Evolutionary conservation across 2,888 invertebrate species (phyloP).

Genomic region (Chaetoderma sp.): DNA sequence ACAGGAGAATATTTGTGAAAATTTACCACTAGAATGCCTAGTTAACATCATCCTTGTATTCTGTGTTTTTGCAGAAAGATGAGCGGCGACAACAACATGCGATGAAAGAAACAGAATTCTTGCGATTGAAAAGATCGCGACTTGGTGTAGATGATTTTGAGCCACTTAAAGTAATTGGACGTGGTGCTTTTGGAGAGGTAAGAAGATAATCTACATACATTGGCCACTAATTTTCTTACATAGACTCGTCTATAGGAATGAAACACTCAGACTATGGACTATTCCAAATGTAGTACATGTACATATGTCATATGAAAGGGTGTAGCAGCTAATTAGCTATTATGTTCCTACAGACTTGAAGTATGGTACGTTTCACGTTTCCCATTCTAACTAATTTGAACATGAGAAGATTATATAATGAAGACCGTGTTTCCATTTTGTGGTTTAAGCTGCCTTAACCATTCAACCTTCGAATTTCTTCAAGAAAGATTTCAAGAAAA

Average conservation of each 20-base stretch:
- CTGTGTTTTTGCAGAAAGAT: constrained; percentile 76
- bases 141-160: constrained; percentile 99
- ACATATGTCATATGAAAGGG: not conserved
- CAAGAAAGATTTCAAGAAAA: no score
- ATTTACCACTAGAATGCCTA: no score
- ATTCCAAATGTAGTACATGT: not conserved
- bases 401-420: no score
- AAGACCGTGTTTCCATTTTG: no score
- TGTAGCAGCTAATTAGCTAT: not conserved
- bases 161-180: constrained; percentile 87
- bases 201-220: constrained; percentile 25
- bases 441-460: no score
- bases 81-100: constrained; percentile 96
- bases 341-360: no score
- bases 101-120: constrained; percentile 98
- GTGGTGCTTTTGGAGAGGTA: constrained; percentile 74
- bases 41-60: not conserved
- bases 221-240: no score
- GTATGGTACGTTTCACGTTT: no score
- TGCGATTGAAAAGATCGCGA: constrained; percentile 93
- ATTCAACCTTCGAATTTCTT: no score
- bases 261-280: not conserved
- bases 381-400: no score
- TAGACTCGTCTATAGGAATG: not conserved
- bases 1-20: no score